These are phyloP conservation scores for Unio pictorum DNA, from an alignment of 2,888 invertebrate species.

Conservation along the genomic window DNA sequence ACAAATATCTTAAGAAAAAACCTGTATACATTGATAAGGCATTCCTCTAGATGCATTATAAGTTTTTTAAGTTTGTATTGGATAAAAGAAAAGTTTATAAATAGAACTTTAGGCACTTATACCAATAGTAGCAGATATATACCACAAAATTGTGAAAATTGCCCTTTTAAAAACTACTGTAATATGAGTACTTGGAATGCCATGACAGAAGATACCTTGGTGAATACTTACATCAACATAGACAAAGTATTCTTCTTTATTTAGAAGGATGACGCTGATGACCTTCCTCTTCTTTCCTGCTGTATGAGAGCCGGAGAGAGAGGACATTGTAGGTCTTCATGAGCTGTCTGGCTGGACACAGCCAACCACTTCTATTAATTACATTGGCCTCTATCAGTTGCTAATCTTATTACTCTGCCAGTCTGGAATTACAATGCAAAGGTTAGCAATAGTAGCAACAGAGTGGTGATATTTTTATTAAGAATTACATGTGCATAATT, in stretches of 20 bases:
- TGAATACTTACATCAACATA: slow-evolving; percentile 60
- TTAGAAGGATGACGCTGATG: slow-evolving; percentile 56
- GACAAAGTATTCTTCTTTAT: slow-evolving; percentile 49
- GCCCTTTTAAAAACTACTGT: background rate
- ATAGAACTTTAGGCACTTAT: background rate
- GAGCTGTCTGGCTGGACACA: no score
- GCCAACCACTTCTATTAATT: no score
- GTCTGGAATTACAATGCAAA: no score
- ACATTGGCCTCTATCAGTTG: no score
- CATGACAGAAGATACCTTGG: background rate
- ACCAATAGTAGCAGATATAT: background rate
- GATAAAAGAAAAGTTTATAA: background rate
- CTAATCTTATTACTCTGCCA: no score
- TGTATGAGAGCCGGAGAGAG: slow-evolving; percentile 38
- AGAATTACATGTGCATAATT: no score
- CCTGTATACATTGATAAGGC: no score
- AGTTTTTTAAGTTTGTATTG: background rate
- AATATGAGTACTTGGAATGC: background rate
- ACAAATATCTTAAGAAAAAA: no score
- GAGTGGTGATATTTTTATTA: no score
- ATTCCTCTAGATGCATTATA: no score
- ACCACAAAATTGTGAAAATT: background rate
- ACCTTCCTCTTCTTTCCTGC: slow-evolving; percentile 58
- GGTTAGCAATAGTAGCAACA: no score
- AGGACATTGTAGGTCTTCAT: slow-evolving; percentile 30